Base-by-base conservation (phyloP, 2,888 invertebrate species). In the Phalangium opilio region DNA sequence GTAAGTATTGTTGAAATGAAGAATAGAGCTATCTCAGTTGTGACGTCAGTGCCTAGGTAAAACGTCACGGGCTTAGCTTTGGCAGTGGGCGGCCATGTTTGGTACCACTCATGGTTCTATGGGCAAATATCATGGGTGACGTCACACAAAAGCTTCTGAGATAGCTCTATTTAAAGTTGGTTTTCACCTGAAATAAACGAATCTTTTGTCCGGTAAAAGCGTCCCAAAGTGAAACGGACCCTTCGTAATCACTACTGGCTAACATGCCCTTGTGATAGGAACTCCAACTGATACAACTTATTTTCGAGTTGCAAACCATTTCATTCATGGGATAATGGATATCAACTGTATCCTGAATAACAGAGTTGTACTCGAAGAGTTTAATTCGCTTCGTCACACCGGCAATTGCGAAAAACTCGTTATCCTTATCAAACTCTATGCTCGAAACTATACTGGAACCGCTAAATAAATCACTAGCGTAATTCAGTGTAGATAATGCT, bases 371-470 rank as follows among this genome's bases (percentile, higher is more conserved):
- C 65, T 91, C 89, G 68, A 84, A 91, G 44, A 69, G 63, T 71
- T 91, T 91, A 49, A 93, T 91, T 51, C 86, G 77, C 64, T 87
- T 89, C 0, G 90, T 90, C 11, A 93, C 90, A 3, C 93, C 91
- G 32, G 91, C 91, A 58, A 93, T 89, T 0, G 91, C 91, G 69
- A 93, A 90, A 67, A 81, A 83, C 69, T 93, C 90, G 64, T 85
- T 83, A 67, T 93, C 91, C 66, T 89, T 85, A 65, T 93, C 91
- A 69, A 93, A 93, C 67, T 91, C 91, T 57, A 93, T 90, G 59
- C 89, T 70, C 18, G 71, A 71, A 1, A 71, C 71, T 53, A 71
- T 71, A 56, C 67, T 70, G 27, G 68, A 83, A 62, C 64, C 62
- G 63, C 83, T 84, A 64, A 84, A 83, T 45, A 86, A 77, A 65